Base-by-base conservation (phyloP, 1,140 invertebrate genomes). In the Achroia grisella region DNA sequence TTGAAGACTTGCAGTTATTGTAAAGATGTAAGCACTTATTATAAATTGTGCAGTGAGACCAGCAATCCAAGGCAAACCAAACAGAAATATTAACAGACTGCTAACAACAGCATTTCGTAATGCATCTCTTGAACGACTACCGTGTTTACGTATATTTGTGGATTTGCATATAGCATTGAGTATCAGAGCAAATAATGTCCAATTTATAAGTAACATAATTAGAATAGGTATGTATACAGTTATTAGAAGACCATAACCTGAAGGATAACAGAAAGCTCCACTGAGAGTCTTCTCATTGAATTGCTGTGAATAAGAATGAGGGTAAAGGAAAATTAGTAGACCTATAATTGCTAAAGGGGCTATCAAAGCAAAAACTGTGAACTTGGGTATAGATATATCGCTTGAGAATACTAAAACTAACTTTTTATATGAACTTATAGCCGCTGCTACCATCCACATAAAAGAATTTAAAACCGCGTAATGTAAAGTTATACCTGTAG, bases 371-470 rank as follows among this genome's bases (percentile, higher is more conserved):
- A n/a, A n/a, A n/a, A n/a, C n/a, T n/a, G n/a, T n/a, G n/a, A n/a
- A n/a, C n/a, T n/a, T n/a, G n/a, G n/a, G n/a, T n/a, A n/a, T n/a
- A n/a, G 86, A 85, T n/a, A 76, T 63, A 32, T 80, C 79, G 41
- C 75, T 65, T 1, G 73, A 71, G 30, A 87, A 87, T 3, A 87
- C 81, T 32, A 76, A 56, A 6, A 87, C 86, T 10, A 87, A 48
- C 41, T 86, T 56, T 33, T 79, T 58, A 48, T 87, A 87, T 6
- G 87, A 87, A 4, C 87, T 33, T 0, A 86, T 58, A 8, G 86
- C 87, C 4, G 86, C 80, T 0, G 87, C 79, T 11, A 88, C 48
- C 87, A 88, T 88, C 87, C 87, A 88, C 45, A 77, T 83, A 57
- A 87, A 88, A 0, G 86, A 86, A 0, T 82, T 56, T 4, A 87